Evolutionary conservation across 2,113 vertebrate genomes (phyloP).

Genomic region (Recurvirostra avosetta): DNA sequence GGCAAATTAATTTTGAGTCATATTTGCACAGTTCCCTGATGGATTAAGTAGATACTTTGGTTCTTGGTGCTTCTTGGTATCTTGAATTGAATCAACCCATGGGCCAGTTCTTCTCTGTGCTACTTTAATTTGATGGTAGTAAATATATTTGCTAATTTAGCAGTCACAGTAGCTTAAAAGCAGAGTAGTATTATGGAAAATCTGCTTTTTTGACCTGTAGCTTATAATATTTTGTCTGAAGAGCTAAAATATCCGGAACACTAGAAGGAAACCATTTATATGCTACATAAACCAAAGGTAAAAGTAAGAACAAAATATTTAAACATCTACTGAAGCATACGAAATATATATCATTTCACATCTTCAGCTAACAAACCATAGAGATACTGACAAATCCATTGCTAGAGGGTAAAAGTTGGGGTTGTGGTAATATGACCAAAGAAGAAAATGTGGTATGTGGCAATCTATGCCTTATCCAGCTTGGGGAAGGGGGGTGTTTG

Average conservation of each 20-base stretch:
- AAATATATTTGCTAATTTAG: neutral
- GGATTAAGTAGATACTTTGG: neutral
- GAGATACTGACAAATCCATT: neutral
- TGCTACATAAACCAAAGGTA: neutral
- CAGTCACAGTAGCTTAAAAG: neutral
- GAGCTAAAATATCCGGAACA: neutral
- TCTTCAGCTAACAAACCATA: neutral
- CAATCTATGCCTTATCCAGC: neutral
- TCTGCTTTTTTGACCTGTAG: neutral
- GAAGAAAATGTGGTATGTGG: neutral
- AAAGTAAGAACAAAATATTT: neutral
- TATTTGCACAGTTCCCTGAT: neutral
- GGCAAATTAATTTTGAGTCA: neutral
- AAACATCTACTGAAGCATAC: neutral
- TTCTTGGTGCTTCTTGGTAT: neutral
- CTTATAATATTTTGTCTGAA: neutral
- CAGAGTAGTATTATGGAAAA: neutral
- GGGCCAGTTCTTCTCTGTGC: neutral
- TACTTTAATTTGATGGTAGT: neutral
- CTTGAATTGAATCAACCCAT: neutral
- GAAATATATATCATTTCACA: neutral
- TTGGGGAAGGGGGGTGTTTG: neutral
- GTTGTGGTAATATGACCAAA: neutral
- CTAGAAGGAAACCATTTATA: neutral
- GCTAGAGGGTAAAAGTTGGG: neutral